Evolutionary conservation across 2,888 invertebrate genomes (phyloP).

Genomic region (Caenorhabditis sulstoni): DNA sequence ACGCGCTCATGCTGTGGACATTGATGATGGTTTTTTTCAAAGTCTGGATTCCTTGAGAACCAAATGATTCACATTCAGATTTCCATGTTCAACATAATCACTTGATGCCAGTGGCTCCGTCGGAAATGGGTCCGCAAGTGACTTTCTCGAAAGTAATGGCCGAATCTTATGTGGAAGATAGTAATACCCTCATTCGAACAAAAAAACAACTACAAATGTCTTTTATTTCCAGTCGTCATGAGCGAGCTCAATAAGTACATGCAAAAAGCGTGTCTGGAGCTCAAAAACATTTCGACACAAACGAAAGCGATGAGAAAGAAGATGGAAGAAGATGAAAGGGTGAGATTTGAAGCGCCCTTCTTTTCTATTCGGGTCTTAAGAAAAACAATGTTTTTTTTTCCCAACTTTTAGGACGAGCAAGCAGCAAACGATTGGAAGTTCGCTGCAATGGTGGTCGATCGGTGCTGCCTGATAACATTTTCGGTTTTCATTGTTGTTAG

Average conservation of each 20-base stretch:
- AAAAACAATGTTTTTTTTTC: conserved; percentile 1
- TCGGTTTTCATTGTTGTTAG: conserved; percentile 76
- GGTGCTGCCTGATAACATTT: conserved; percentile 76
- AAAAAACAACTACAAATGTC: neutral
- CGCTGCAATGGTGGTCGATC: conserved; percentile 77
- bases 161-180: conserved; percentile 53
- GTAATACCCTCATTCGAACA: conserved; percentile 2
- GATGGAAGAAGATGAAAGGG: conserved; percentile 74
- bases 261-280: conserved; percentile 73
- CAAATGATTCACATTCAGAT: conserved; percentile 28
- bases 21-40: conserved; percentile 40
- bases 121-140: conserved; percentile 36
- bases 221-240: conserved; percentile 35
- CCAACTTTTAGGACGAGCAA: conserved; percentile 71
- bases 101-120: conserved; percentile 39
- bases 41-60: neutral
- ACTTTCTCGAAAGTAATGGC: conserved; percentile 48
- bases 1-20: conserved; percentile 36
- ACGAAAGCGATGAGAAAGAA: conserved; percentile 69
- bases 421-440: conserved; percentile 79
- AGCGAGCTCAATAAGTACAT: conserved; percentile 66
- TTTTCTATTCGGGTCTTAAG: neutral
- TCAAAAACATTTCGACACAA: conserved; percentile 70
- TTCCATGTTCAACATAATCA: conserved; percentile 57
- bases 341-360: conserved; percentile 17